Evolutionary conservation across 1,140 invertebrate species (phyloP).

Genomic region (Platyscapa corneri): DNA sequence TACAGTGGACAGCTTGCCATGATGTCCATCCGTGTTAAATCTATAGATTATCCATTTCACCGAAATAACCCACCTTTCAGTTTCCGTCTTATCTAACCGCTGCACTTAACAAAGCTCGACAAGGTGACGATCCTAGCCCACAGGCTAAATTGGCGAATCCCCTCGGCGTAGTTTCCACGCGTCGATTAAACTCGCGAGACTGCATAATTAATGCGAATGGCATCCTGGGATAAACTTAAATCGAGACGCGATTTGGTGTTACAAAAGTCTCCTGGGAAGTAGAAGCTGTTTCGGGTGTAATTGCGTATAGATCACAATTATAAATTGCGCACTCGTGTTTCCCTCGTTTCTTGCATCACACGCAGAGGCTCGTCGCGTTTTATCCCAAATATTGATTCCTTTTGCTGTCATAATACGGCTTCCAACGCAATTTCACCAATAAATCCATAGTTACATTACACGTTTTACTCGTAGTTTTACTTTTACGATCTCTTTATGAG

Average conservation of each 20-base stretch:
- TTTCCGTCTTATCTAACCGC: too few relatives aligned
- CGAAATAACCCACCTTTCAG: too few relatives aligned
- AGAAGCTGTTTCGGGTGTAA: too few relatives aligned
- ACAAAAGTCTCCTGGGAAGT: background rate
- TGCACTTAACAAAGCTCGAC: too few relatives aligned
- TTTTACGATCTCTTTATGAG: background rate
- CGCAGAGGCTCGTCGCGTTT: too few relatives aligned
- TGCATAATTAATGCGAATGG: background rate
- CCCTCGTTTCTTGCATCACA: too few relatives aligned
- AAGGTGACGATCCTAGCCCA: background rate
- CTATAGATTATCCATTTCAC: background rate
- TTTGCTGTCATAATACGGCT: background rate
- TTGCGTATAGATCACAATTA: too few relatives aligned
- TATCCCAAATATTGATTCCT: too few relatives aligned
- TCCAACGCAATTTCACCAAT: background rate
- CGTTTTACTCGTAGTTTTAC: background rate
- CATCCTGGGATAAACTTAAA: background rate
- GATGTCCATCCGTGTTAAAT: background rate
- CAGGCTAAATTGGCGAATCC: background rate
- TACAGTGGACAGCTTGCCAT: background rate
- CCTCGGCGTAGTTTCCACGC: too few relatives aligned
- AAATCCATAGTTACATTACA: background rate
- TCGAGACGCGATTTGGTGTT: background rate
- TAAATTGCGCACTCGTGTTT: too few relatives aligned
- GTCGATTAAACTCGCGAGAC: background rate